Evolutionary conservation across 2,797 vertebrate genomes (phyloP).

Genomic region (Enteromius viviparus): DNA sequence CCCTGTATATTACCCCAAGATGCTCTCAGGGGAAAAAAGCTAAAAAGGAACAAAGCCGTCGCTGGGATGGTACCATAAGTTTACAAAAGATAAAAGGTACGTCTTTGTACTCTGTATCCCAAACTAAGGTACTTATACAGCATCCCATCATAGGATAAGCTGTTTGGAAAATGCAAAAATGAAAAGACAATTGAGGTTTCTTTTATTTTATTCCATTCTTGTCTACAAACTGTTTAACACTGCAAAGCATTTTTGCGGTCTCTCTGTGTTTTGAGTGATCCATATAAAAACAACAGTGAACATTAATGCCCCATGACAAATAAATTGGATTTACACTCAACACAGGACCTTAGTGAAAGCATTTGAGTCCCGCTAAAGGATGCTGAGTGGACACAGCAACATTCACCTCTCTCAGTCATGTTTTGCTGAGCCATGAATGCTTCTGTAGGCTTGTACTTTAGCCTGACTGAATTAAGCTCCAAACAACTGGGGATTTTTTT

Average conservation of each 20-base stretch:
- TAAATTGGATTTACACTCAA: background rate
- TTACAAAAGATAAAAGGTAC: background rate
- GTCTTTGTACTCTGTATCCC: background rate
- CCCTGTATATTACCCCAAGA: background rate
- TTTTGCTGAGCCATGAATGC: background rate
- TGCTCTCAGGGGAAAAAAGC: background rate
- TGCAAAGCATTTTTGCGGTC: background rate
- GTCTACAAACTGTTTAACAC: background rate
- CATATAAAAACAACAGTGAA: background rate
- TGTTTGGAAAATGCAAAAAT: background rate
- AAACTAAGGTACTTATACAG: background rate
- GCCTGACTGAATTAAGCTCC: slow-evolving; percentile 10
- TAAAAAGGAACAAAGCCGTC: no score
- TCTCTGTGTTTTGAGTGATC: background rate
- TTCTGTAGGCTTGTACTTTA: slow-evolving; percentile 35
- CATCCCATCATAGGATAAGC: background rate
- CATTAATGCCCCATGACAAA: background rate
- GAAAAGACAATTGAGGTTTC: background rate
- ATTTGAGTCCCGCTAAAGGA: background rate
- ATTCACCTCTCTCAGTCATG: background rate
- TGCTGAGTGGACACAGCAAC: background rate
- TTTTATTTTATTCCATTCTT: background rate
- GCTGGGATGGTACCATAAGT: background rate
- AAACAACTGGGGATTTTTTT: slow-evolving; percentile 32
- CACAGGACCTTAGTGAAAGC: background rate